Evolutionary conservation across 1,140 invertebrate genomes (phyloP).

Genomic region (Caenorhabditis tropicalis): DNA sequence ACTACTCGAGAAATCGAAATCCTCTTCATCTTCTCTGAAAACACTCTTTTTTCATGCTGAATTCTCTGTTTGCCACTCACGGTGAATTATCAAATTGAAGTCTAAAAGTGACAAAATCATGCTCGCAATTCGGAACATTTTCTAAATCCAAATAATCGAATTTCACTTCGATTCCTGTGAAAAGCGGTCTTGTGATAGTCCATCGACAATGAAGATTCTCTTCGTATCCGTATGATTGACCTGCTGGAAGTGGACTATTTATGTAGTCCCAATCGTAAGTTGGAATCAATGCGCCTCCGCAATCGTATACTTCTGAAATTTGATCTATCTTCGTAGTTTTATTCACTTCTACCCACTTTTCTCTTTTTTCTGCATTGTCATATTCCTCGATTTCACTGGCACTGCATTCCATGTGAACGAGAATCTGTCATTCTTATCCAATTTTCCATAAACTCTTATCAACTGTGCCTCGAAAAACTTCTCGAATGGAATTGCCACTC

Average conservation of each 20-base stretch:
- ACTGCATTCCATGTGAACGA: slow-evolving; percentile 17
- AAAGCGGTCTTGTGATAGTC: slow-evolving; percentile 59
- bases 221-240: slow-evolving; percentile 51
- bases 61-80: neutral
- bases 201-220: slow-evolving; percentile 64
- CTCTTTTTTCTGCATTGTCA: neutral
- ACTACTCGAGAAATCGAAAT: neutral
- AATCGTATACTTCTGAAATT: slow-evolving; percentile 43
- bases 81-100: slow-evolving; percentile 37
- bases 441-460: slow-evolving; percentile 29
- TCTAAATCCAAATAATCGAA: slow-evolving; percentile 65
- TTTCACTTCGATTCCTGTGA: slow-evolving; percentile 60
- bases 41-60: neutral
- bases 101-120: slow-evolving; percentile 62
- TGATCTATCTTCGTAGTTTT: neutral
- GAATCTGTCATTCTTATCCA: slow-evolving; percentile 20
- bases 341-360: neutral
- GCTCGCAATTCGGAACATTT: slow-evolving; percentile 58
- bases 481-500: neutral
- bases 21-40: slow-evolving; percentile 28
- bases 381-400: neutral
- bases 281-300: slow-evolving; percentile 62
- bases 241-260: slow-evolving; percentile 43
- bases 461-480: neutral
- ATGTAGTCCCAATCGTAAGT: slow-evolving; percentile 60